A percentile compares a stretch with the other conserved stretches of the same genome.
These are phyloP conservation scores for Pangasianodon gigas DNA, from an alignment of 2,113 vertebrate genomes.

Conservation along the genomic window DNA sequence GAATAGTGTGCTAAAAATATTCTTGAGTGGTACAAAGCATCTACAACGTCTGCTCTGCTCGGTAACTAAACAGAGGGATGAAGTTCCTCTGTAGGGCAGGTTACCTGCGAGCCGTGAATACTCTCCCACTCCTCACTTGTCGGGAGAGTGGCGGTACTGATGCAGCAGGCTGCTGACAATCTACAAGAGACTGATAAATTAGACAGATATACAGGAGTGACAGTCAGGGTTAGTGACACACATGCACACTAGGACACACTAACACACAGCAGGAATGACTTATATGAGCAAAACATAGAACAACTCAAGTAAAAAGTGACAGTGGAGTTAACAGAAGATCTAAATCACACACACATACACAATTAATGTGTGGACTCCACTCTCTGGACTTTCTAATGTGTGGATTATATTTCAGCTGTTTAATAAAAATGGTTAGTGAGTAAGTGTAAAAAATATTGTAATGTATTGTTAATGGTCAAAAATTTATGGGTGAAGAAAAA, in stretches of 20 bases:
- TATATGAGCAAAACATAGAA: conserved; percentile 12
- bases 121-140: conserved; percentile 89
- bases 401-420: not conserved
- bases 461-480: not conserved
- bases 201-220: conserved; percentile 95
- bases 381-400: too few relatives aligned
- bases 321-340: too few relatives aligned
- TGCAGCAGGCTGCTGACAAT: conserved; percentile 99
- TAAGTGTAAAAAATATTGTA: not conserved
- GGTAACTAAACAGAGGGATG: not conserved
- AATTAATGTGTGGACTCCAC: not conserved
- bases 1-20: not conserved
- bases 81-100: conserved; percentile 34
- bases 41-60: not conserved
- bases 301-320: not conserved
- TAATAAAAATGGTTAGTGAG: not conserved
- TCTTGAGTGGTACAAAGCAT: not conserved
- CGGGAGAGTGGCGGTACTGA: conserved; percentile 92
- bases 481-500: not conserved
- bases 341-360: not conserved
- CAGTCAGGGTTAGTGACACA: conserved; percentile 80
- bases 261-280: conserved; percentile 75
- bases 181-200: conserved; percentile 99
- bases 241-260: conserved; percentile 57
- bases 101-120: conserved; percentile 89